phyloP scores from a whole-genome alignment of 2,888 invertebrate species.

The Scotopteryx bipunctaria region DNA sequence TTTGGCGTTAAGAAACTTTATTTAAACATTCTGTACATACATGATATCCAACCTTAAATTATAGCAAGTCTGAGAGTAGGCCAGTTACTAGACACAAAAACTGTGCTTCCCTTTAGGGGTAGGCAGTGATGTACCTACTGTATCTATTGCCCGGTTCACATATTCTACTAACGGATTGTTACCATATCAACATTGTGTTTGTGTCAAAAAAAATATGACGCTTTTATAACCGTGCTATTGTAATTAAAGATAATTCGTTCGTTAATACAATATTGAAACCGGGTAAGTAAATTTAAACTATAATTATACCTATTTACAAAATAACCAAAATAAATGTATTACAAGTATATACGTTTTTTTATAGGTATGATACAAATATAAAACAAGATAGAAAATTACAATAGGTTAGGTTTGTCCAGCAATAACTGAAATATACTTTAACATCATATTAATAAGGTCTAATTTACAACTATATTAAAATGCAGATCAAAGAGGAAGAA shows the following conservation, averaged over 20 bases:
- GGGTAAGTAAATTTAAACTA: too few relatives aligned
- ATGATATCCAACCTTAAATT: constrained; percentile 19
- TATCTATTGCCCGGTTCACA: too few relatives aligned
- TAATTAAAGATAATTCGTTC: too few relatives aligned
- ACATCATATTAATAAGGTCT: constrained; percentile 2
- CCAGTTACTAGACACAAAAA: neutral
- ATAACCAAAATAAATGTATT: too few relatives aligned
- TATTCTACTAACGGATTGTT: too few relatives aligned
- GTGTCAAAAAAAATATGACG: too few relatives aligned
- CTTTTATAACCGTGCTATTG: too few relatives aligned
- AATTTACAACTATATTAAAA: neutral
- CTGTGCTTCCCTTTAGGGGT: neutral
- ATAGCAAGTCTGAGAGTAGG: neutral
- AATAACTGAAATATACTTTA: constrained; percentile 1
- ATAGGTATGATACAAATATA: too few relatives aligned
- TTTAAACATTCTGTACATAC: constrained; percentile 16
- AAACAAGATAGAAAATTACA: too few relatives aligned
- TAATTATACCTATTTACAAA: constrained; percentile 9
- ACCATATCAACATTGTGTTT: too few relatives aligned
- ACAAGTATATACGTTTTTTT: too few relatives aligned
- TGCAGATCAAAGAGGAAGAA: neutral
- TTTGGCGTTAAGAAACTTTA: constrained; percentile 25
- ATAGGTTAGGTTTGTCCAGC: neutral
- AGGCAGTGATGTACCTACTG: neutral
- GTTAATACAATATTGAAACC: too few relatives aligned